Percentiles rank a stretch among this genome's conserved stretches.
Evolutionary conservation across 2,888 invertebrate species (phyloP).

Genomic region (Muschampia plurimacula): DNA sequence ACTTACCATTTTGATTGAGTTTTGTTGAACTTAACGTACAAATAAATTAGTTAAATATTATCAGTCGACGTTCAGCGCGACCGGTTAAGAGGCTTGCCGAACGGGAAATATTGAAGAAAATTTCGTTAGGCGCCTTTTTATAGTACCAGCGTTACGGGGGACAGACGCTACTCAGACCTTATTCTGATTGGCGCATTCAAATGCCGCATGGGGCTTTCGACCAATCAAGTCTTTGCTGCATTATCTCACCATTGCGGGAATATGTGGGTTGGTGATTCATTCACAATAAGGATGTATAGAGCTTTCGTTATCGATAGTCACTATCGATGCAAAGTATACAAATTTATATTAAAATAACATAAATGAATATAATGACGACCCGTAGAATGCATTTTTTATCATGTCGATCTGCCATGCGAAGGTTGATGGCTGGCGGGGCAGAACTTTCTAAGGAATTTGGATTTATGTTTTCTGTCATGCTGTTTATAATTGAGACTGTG

Average conservation of each 20-base stretch:
- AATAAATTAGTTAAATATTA: conserved; percentile 73
- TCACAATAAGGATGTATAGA: conserved; percentile 43
- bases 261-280: conserved; percentile 74
- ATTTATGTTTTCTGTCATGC: too few species aligned
- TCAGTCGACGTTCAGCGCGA: conserved; percentile 86
- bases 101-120: conserved; percentile 85
- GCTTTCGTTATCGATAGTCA: conserved; percentile 5
- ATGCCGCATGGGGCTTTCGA: conserved; percentile 75
- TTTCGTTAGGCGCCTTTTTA: conserved; percentile 83
- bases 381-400: too few species aligned
- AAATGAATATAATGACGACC: too few species aligned
- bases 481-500: too few species aligned
- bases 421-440: too few species aligned
- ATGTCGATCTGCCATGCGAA: too few species aligned
- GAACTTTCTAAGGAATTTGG: too few species aligned
- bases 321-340: not conserved
- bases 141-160: conserved; percentile 78
- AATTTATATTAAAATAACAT: too few species aligned
- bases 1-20: conserved; percentile 84
- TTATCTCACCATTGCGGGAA: conserved; percentile 82
- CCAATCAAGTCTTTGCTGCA: conserved; percentile 78
- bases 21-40: conserved; percentile 78
- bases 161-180: conserved; percentile 75
- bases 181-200: conserved; percentile 76
- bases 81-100: conserved; percentile 90